Percentiles rank a stretch among this genome's conserved stretches.
Evolutionary conservation across 2,797 vertebrate species (phyloP).

Genomic region (Aratinga solstitialis): DNA sequence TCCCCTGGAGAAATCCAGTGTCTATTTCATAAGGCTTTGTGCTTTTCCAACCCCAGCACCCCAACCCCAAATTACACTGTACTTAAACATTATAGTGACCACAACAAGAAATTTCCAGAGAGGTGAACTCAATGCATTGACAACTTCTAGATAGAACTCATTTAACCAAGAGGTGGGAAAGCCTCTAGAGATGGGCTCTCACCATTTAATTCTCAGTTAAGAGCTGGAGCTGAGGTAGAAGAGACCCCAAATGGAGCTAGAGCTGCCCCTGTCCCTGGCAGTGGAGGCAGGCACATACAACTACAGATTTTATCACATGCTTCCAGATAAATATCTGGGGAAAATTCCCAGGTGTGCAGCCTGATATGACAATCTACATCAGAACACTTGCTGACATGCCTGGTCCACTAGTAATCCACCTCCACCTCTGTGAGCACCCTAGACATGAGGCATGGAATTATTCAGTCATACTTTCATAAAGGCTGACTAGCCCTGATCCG

Average conservation of each 20-base stretch:
- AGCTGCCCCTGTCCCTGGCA: not conserved
- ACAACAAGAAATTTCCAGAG: not conserved
- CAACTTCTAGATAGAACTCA: not conserved
- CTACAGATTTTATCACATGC: not conserved
- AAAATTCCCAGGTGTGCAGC: not conserved
- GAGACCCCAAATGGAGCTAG: not conserved
- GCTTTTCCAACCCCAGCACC: accelerated
- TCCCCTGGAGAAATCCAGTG: not conserved
- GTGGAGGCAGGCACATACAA: not conserved
- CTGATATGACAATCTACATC: not conserved
- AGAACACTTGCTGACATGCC: not conserved
- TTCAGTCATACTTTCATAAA: not conserved
- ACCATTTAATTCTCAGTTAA: not conserved
- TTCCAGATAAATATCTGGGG: not conserved
- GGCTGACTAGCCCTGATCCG: not conserved
- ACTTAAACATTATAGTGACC: not conserved
- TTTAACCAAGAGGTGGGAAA: not conserved
- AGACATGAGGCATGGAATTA: not conserved
- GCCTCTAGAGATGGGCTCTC: not conserved
- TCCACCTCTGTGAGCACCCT: not conserved
- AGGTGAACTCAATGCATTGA: not conserved
- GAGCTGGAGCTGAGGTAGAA: not conserved
- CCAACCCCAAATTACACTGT: accelerated
- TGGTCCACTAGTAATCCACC: not conserved
- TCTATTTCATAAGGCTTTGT: not conserved